These are phyloP conservation scores for Formicarius rufipectus DNA, from an alignment of 2,113 vertebrate genomes.

Conservation along the genomic window DNA sequence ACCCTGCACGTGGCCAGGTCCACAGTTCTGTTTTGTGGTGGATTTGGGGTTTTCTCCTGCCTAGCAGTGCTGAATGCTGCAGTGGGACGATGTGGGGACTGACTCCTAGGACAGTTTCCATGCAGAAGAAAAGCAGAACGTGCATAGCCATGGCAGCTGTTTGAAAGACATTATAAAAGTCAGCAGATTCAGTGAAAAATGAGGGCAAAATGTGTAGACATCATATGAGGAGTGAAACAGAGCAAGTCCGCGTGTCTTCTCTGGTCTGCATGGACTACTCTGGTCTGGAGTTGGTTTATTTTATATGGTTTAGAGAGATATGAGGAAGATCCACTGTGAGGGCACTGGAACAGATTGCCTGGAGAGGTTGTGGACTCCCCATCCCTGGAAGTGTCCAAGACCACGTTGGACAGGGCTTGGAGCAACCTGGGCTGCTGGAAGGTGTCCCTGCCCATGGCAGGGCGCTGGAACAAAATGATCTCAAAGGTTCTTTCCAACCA, in stretches of 20 bases:
- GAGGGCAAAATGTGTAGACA: background rate
- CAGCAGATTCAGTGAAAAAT: background rate
- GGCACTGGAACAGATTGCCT: too few relatives aligned
- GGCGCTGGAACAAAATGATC: background rate
- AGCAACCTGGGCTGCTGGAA: fast-evolving
- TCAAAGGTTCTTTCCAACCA: background rate
- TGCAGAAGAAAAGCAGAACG: background rate
- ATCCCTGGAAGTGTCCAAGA: background rate
- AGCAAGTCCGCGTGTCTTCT: background rate
- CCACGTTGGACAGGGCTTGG: background rate
- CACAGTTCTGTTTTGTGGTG: background rate
- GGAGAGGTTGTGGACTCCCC: background rate
- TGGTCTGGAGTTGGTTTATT: background rate
- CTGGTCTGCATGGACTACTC: fast-evolving
- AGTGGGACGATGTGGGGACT: background rate
- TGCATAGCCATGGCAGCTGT: too few relatives aligned
- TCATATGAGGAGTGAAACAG: background rate
- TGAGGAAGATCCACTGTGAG: too few relatives aligned
- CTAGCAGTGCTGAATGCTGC: background rate
- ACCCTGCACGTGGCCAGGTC: background rate
- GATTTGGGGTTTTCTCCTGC: background rate
- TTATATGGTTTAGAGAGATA: background rate
- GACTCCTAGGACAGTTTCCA: background rate
- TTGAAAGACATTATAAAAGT: background rate
- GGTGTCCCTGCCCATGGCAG: background rate